Evolutionary conservation across 2,113 vertebrate species (phyloP).

Genomic region (Gavialis gangeticus): DNA sequence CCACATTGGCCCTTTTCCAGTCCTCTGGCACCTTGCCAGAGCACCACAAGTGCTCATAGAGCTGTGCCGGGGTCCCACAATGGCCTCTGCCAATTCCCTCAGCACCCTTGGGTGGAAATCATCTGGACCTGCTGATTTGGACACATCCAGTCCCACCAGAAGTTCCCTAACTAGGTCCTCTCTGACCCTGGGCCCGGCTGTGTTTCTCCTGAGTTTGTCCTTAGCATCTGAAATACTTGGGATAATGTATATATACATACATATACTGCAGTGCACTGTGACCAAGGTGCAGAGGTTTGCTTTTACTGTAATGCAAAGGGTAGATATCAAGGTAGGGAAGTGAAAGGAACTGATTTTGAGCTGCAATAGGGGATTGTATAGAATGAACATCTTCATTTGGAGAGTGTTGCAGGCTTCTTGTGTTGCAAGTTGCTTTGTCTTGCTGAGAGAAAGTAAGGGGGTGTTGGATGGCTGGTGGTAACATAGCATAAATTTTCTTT

Average conservation of each 20-base stretch:
- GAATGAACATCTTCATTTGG: background rate
- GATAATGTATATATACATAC: background rate
- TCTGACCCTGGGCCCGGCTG: too few relatives aligned
- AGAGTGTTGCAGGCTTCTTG: background rate
- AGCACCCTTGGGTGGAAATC: background rate
- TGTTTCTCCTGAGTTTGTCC: background rate
- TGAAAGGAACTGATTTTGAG: background rate
- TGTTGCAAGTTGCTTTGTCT: background rate
- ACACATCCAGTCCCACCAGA: too few relatives aligned
- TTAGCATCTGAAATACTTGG: background rate
- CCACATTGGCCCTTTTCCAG: too few relatives aligned
- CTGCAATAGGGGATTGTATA: background rate
- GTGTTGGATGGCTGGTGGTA: background rate
- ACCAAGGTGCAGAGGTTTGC: background rate
- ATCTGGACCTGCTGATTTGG: background rate
- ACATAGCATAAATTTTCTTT: background rate
- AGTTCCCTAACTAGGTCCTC: too few relatives aligned
- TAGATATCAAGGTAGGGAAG: background rate
- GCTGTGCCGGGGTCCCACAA: too few relatives aligned
- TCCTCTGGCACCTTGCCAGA: too few relatives aligned
- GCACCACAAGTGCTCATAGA: too few relatives aligned
- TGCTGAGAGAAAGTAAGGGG: background rate
- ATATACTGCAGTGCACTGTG: background rate
- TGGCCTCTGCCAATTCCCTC: too few relatives aligned
- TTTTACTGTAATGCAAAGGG: constrained; percentile 3